phyloP scores from a whole-genome alignment of 2,113 vertebrate genomes.

The Alethe castanea region DNA sequence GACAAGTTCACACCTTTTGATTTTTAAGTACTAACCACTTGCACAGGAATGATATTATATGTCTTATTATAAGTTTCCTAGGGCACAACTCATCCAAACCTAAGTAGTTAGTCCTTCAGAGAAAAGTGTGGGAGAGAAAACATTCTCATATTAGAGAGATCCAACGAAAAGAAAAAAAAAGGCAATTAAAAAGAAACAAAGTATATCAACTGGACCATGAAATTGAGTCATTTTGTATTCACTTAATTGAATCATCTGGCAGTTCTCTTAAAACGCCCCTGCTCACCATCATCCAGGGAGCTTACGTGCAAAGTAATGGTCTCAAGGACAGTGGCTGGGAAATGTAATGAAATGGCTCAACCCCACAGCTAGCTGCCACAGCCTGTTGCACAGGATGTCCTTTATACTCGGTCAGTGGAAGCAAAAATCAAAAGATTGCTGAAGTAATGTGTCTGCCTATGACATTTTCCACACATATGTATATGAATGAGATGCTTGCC shows the following conservation, averaged over 20 bases:
- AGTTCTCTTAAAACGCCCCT: neutral
- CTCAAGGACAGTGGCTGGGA: neutral
- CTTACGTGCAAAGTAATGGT: neutral
- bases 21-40: neutral
- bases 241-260: neutral
- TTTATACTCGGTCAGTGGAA: neutral
- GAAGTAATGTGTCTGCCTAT: neutral
- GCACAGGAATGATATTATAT: neutral
- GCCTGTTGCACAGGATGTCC: neutral
- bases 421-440: neutral
- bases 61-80: neutral
- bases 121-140: neutral
- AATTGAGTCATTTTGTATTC: neutral
- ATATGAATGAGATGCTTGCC: neutral
- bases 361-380: neutral
- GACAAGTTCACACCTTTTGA: neutral
- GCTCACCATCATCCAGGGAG: neutral
- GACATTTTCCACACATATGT: accelerated
- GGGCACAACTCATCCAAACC: neutral
- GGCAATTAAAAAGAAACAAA: neutral
- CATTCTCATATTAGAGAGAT: neutral
- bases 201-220: neutral
- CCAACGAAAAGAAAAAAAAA: neutral
- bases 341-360: neutral
- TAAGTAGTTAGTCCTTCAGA: neutral